Percentiles rank a stretch among this genome's conserved stretches.
These are phyloP conservation scores for Bufo gargarizans DNA, from an alignment of 2,113 vertebrate species.

Conservation along the genomic window DNA sequence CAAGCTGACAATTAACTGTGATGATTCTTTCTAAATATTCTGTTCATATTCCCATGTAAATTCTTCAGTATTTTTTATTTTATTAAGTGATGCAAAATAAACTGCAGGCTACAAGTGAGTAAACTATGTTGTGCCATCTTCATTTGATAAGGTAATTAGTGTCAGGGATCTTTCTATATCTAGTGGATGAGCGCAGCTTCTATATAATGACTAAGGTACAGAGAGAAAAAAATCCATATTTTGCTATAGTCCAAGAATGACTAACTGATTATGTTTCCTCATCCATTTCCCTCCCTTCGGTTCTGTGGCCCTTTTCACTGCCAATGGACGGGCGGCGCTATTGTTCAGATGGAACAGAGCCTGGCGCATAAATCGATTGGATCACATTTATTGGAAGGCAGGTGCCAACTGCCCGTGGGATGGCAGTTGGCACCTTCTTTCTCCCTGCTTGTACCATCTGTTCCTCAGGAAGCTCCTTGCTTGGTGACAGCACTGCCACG, in stretches of 20 bases:
- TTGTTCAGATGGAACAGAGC: constrained; percentile 53
- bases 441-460: constrained; percentile 57
- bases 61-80: not conserved
- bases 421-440: constrained; percentile 58
- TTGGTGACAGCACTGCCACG: constrained; percentile 56
- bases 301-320: constrained; percentile 58
- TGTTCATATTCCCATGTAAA: not conserved
- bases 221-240: constrained; percentile 37
- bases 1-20: constrained; percentile 20
- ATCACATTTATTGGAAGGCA: constrained; percentile 52
- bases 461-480: constrained; percentile 59
- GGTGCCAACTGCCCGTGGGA: constrained; percentile 58
- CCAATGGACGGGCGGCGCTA: constrained; percentile 53
- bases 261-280: constrained; percentile 53
- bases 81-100: not conserved
- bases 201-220: constrained; percentile 34
- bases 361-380: constrained; percentile 45
- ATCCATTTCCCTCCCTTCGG: constrained; percentile 44
- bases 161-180: not conserved
- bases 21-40: constrained; percentile 5
- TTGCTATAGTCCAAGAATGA: constrained; percentile 54
- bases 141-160: constrained; percentile 1
- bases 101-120: not conserved
- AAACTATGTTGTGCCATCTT: not conserved
- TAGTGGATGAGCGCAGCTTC: constrained; percentile 10